These are phyloP conservation scores for Phymatocera aterrima DNA, from an alignment of 2,888 invertebrate species.

Conservation along the genomic window DNA sequence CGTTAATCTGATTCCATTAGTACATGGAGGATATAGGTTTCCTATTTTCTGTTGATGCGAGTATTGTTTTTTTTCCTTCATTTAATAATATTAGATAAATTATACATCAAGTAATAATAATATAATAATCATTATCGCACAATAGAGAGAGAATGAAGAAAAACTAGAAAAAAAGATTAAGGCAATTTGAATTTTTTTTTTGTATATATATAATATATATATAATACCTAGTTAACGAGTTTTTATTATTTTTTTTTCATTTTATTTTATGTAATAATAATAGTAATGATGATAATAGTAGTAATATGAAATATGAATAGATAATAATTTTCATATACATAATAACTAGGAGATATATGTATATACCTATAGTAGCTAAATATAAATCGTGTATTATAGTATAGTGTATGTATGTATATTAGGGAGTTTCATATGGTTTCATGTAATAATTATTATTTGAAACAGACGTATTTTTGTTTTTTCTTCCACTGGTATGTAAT, in stretches of 20 bases:
- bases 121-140: not conserved
- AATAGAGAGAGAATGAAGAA: too few species aligned
- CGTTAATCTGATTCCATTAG: too few species aligned
- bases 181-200: slow-evolving; percentile 29
- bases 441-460: not conserved
- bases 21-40: too few species aligned
- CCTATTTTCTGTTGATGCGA: too few species aligned
- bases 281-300: too few species aligned
- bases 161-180: slow-evolving; percentile 24
- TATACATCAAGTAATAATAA: slow-evolving; percentile 23
- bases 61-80: slow-evolving; percentile 28
- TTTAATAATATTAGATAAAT: slow-evolving; percentile 40
- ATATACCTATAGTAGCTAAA: slow-evolving; percentile 30
- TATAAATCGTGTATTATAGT: slow-evolving; percentile 22
- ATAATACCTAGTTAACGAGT: slow-evolving; percentile 41
- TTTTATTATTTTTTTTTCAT: not conserved
- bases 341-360: too few species aligned
- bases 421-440: too few species aligned
- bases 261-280: not conserved
- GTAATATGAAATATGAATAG: too few species aligned
- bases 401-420: not conserved
- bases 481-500: not conserved
- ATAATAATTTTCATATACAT: too few species aligned
- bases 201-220: not conserved
- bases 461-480: not conserved